Base-by-base conservation (phyloP, 2,113 vertebrate genomes). In the Centropristis striata region DNA sequence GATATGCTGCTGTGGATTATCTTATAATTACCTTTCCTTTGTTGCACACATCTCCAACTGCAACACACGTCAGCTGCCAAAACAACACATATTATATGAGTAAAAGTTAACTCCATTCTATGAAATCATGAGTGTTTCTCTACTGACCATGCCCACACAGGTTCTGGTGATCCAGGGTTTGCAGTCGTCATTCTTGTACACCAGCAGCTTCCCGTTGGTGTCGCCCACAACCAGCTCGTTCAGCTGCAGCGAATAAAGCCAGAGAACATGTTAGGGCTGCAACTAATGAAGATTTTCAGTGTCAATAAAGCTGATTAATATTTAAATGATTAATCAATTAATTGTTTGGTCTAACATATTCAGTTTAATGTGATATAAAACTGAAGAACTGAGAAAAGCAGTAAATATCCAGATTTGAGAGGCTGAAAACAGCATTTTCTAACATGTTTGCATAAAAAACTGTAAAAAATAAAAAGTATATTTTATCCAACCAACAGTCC, bases 161-260 rank as follows among this genome's bases (percentile, higher is more conserved):
- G 91, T 92, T n/a, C 97, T 95, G 5, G 96, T 94, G 75, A 94
- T 80, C 96, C 97, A 98, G 0, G 98, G 97, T 80, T 96, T 98
- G 90, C 95, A 94, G 37, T 98, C 96, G 15, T 99, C 97, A 0
- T 96, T 97, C 94, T 99, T 99, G 86, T 98, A 99, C 60, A 99
- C 93, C 0, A 90, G 96, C 25, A 99, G 94, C 44, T 97, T 98
- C 44, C 98, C 98, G 0, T 86, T 97, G 32, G 97, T 99, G 92
- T 99, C 98, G 49, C 98, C 98, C 32, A 99, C 96, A n/a, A 99
- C 95, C 0, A 99, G 92, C 81, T 99, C 98, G 12, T 99, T 99
- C 81, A 99, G 81, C 98, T 99, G 1, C 51, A 71, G 25, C 0
- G 2, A 32, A 68, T 0, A 0, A 8, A 81, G 27, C 78, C n/a